Conservation (phyloP, 2,797 vertebrate genomes). For the Benthosema pterotum region DNA sequence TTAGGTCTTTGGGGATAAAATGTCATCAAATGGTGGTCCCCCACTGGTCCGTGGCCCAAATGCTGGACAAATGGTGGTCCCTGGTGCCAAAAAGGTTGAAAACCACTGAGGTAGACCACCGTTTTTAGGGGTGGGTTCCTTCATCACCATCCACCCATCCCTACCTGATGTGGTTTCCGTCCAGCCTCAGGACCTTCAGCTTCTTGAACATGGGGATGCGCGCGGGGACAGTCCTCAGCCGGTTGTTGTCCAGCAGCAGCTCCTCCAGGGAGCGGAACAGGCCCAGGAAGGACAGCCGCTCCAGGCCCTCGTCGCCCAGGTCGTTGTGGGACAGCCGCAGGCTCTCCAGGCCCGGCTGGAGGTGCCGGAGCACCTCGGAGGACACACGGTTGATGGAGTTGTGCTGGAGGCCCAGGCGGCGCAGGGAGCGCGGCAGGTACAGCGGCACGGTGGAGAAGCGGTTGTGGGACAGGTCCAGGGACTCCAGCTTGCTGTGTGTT, state of each 20-base stretch:
- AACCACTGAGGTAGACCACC: too few relatives aligned
- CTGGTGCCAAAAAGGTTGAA: too few relatives aligned
- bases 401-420: slow-evolving; percentile 75
- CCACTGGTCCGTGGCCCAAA: too few relatives aligned
- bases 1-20: too few relatives aligned
- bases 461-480: slow-evolving; percentile 81
- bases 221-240: slow-evolving; percentile 73
- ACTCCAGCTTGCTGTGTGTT: slow-evolving; percentile 75
- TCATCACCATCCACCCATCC: too few relatives aligned
- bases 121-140: too few relatives aligned
- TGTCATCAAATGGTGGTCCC: too few relatives aligned
- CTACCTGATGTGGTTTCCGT: slow-evolving; percentile 83
- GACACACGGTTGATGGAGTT: slow-evolving; percentile 78
- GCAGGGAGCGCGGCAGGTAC: slow-evolving; percentile 74
- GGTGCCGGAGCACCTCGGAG: slow-evolving; percentile 73
- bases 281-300: slow-evolving; percentile 76
- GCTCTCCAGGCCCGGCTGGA: slow-evolving; percentile 77
- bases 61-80: too few relatives aligned
- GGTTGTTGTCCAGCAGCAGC: slow-evolving; percentile 83
- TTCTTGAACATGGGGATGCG: slow-evolving; percentile 79
- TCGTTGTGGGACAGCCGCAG: slow-evolving; percentile 81
- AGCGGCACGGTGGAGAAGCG: slow-evolving; percentile 72
- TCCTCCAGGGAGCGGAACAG: slow-evolving; percentile 75
- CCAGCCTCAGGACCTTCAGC: slow-evolving; percentile 79
- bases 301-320: slow-evolving; percentile 61